These are phyloP conservation scores for Henricia sp. DNA, from an alignment of 53 echinoderm and acorn worm species.

Conservation along the genomic window DNA sequence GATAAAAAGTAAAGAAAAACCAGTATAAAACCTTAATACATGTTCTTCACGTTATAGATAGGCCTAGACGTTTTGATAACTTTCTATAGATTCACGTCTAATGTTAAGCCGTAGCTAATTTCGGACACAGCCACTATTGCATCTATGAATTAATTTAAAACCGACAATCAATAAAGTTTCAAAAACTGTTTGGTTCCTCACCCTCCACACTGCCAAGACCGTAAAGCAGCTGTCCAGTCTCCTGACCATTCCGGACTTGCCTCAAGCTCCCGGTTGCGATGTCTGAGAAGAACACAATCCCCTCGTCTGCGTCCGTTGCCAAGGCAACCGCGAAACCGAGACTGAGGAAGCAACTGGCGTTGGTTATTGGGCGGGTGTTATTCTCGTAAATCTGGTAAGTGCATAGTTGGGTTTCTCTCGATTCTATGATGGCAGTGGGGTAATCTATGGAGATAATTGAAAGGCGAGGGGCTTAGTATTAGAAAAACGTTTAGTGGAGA, in stretches of 20 bases:
- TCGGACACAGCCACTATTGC: too few relatives aligned
- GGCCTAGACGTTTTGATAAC: background rate
- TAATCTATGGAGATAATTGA: background rate
- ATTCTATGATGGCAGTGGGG: slow-evolving; percentile 7
- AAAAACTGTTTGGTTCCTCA: slow-evolving; percentile 12
- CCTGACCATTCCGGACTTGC: background rate
- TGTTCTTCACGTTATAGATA: background rate
- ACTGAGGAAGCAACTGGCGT: slow-evolving; percentile 63
- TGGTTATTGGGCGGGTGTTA: background rate
- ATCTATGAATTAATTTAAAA: too few relatives aligned
- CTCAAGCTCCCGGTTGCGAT: slow-evolving; percentile 45
- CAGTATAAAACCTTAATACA: too few relatives aligned
- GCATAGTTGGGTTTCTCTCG: slow-evolving; percentile 18
- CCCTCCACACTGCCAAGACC: slow-evolving; percentile 62
- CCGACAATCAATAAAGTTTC: too few relatives aligned
- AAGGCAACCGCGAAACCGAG: slow-evolving; percentile 74
- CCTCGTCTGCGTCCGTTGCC: slow-evolving; percentile 73
- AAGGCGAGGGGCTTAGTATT: background rate
- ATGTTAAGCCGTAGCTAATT: too few relatives aligned
- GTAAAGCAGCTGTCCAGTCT: slow-evolving; percentile 22
- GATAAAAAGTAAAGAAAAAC: background rate
- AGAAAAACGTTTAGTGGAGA: background rate
- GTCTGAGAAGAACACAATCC: slow-evolving; percentile 82
- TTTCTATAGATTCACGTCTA: too few relatives aligned
- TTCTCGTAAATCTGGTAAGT: background rate